Conservation (phyloP, 2,888 invertebrate genomes). For the Notodonta ziczac region DNA sequence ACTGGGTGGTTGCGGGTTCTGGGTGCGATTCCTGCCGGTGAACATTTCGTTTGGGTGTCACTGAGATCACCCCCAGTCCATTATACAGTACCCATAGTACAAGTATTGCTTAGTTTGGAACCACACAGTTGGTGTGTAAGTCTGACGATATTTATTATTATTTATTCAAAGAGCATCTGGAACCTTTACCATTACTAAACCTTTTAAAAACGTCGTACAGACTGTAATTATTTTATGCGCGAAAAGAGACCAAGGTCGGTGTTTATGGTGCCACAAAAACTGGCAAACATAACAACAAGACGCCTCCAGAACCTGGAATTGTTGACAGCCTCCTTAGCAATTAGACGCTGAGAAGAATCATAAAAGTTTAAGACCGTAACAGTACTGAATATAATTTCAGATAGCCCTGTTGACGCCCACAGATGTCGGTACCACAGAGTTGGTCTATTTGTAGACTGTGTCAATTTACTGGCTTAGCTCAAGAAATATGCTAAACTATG, state of each 20-base stretch:
- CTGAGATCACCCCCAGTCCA: too few relatives aligned
- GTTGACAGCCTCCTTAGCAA: not conserved
- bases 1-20: too few relatives aligned
- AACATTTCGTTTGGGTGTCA: too few relatives aligned
- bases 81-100: too few relatives aligned
- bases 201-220: not conserved
- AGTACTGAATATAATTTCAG: constrained; percentile 13
- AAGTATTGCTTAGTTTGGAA: too few relatives aligned
- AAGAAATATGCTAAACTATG: not conserved
- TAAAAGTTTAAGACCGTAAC: constrained; percentile 20
- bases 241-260: not conserved
- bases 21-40: too few relatives aligned
- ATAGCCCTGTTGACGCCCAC: constrained; percentile 10
- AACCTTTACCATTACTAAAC: not conserved
- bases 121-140: too few relatives aligned
- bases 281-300: not conserved
- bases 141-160: too few relatives aligned
- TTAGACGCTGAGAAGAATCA: constrained; percentile 12
- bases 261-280: constrained; percentile 3
- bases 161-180: not conserved
- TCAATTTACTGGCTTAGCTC: not conserved
- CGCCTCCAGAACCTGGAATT: not conserved
- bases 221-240: constrained; percentile 1
- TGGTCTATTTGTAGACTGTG: not conserved
- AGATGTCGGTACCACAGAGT: not conserved